Evolutionary conservation across 2,797 vertebrate species (phyloP).

Genomic region (Squalus acanthias): DNA sequence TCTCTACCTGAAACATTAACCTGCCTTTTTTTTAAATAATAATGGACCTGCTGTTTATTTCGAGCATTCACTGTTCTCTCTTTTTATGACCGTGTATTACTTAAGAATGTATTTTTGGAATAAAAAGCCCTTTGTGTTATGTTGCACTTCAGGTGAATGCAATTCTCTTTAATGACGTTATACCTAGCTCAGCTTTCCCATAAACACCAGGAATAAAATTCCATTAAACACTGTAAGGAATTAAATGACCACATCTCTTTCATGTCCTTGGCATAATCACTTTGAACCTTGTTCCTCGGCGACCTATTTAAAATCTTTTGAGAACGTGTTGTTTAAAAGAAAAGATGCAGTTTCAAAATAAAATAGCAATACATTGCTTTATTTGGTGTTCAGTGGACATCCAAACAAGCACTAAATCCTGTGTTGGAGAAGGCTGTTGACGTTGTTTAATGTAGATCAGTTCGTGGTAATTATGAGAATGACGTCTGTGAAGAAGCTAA

Average conservation of each 20-base stretch:
- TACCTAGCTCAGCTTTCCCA: neutral
- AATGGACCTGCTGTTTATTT: too few species aligned
- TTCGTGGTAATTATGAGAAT: neutral
- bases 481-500: constrained; percentile 9
- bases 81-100: too few species aligned
- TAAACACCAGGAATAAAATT: neutral
- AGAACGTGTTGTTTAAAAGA: neutral
- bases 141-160: too few species aligned
- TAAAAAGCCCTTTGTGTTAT: too few species aligned
- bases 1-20: too few species aligned
- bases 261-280: neutral
- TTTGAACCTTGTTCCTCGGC: neutral
- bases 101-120: too few species aligned
- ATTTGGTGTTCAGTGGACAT: neutral
- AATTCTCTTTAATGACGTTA: neutral
- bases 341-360: neutral
- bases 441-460: constrained; percentile 2
- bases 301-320: neutral
- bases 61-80: too few species aligned
- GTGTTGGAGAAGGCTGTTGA: neutral
- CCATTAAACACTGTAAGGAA: neutral
- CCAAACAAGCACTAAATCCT: neutral
- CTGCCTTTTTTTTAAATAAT: too few species aligned
- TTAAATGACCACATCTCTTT: neutral
- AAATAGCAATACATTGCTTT: neutral